Conservation (phyloP, 1,140 invertebrate genomes). For the Pseudoatta argentina region DNA sequence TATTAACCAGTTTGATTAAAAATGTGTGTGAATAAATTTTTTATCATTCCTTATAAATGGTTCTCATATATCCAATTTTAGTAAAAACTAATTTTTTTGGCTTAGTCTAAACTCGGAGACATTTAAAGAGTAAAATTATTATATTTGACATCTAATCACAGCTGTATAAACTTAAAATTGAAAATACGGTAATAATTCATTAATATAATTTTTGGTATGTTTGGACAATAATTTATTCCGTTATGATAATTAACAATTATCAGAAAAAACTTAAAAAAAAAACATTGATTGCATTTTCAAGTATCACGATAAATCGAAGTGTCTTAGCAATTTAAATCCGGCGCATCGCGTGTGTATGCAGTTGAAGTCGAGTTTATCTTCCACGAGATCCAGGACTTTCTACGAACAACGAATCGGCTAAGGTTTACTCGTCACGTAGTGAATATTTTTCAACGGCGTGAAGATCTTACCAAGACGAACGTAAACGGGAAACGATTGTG, state of each 20-base stretch:
- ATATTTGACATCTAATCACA: background rate
- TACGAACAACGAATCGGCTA: slow-evolving; percentile 26
- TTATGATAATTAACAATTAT: background rate
- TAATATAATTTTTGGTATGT: background rate
- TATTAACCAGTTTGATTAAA: background rate
- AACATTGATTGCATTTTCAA: background rate
- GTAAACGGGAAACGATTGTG: slow-evolving; percentile 49
- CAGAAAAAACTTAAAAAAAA: background rate
- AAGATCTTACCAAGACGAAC: slow-evolving; percentile 41
- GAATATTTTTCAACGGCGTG: slow-evolving; percentile 48
- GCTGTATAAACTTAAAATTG: background rate
- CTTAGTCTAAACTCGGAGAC: background rate
- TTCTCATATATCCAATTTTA: slow-evolving; percentile 9
- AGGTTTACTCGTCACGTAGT: slow-evolving; percentile 36
- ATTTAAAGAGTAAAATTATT: slow-evolving; percentile 1
- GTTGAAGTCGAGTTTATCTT: slow-evolving; percentile 21
- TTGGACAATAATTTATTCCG: background rate
- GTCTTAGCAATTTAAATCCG: slow-evolving; percentile 25
- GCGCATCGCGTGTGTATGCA: slow-evolving; percentile 18
- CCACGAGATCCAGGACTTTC: slow-evolving; percentile 30
- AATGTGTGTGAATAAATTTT: background rate
- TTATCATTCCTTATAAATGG: background rate
- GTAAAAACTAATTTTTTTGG: background rate
- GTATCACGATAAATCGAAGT: slow-evolving; percentile 4
- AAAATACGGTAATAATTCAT: background rate